phyloP scores from a whole-genome alignment of 2,113 vertebrate species.

The Plecturocebus donacophilus region DNA sequence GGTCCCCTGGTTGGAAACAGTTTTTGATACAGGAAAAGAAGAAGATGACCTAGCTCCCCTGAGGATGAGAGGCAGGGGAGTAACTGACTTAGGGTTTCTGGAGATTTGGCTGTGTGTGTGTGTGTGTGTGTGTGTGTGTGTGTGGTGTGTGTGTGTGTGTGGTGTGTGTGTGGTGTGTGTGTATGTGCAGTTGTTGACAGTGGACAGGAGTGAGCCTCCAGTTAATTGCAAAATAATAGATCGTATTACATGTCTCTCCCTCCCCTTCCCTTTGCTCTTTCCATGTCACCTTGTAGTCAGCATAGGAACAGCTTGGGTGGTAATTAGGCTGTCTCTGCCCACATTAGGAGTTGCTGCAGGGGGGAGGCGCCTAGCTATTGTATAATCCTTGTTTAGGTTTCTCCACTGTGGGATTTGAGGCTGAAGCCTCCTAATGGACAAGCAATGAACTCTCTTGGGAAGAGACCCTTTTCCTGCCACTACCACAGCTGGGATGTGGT shows the following conservation, averaged over 20 bases:
- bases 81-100: conserved; percentile 21
- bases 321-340: conserved; percentile 32
- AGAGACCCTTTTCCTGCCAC: neutral
- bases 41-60: neutral
- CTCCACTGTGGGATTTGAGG: neutral
- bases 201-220: neutral
- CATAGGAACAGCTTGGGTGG: conserved; percentile 28
- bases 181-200: neutral
- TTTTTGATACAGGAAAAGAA: neutral
- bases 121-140: neutral
- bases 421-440: conserved; percentile 51
- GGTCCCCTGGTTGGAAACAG: neutral
- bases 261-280: conserved; percentile 9
- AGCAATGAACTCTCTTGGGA: conserved; percentile 41
- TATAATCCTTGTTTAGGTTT: conserved; percentile 42
- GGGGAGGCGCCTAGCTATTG: neutral
- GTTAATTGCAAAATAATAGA: conserved; percentile 64
- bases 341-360: neutral
- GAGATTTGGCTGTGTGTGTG: neutral
- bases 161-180: no score
- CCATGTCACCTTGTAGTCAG: neutral
- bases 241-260: neutral
- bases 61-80: neutral
- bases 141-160: neutral
- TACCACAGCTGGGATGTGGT: neutral